Evolutionary conservation across 2,888 invertebrate genomes (phyloP), one percentile per base, ranked within the genome.

Genomic region (Lumbricus terrestris): DNA sequence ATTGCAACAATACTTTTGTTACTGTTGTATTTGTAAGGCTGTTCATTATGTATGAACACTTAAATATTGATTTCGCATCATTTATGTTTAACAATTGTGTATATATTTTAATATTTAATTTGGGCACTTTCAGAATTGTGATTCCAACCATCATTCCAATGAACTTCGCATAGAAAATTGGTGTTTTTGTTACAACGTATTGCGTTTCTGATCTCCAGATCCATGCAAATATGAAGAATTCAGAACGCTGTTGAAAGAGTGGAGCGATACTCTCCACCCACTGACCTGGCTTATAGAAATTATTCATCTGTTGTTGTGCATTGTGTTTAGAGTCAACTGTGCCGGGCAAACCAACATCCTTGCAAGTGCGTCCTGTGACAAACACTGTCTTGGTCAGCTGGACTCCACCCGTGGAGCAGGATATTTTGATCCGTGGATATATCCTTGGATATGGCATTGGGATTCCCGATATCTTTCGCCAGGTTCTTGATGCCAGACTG

Each of bases 361-460:
- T 98, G 91, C 96, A 96, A 94, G 97, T 97, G 88, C 97, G 97
- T 91, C 85, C 98, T 0, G 97, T 97, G 89, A 96, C 97, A 38
- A 97, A 97, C 95, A 97, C 97, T 93, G 97, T 99, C 93, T 96
- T 97, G 0, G 97, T 99, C 90, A 97, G 97, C 94, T 99, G 99
- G 99, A 96, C 96, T 92, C 97, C 97, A 37, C 97, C 98, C 23
- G 95, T 96, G 82, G 97, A 97, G 94, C 97, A 97, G 92, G 97
- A 97, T 92, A 96, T 97, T 92, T 96, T 97, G 95, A 97, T 98
- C 91, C 96, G 98, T 47, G 98, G 97, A 90, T 99, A 98, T 95
- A 97, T 97, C 92, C 96, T 99, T 92, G 98, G 98, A 90, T 99
- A 99, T 98, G 99, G 99, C 54, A 97, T 97, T 92, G 98, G 98